Base-by-base conservation (phyloP, 2,888 invertebrate genomes). In the Sphaeridia pumilis region DNA sequence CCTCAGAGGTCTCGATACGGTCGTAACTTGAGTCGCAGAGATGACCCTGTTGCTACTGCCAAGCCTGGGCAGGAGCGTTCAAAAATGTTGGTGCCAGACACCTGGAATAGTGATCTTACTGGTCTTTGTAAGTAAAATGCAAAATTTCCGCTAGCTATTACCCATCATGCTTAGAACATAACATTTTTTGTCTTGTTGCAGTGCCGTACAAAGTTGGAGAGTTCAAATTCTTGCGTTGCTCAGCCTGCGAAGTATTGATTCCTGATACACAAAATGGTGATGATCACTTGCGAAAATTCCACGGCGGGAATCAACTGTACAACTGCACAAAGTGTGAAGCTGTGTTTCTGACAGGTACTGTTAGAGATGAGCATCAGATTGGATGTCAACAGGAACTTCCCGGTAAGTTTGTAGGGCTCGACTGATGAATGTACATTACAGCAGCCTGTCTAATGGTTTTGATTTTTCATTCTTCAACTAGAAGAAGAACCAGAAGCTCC, bases 171-270 rank as follows among this genome's bases (percentile, higher is more conserved):
- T 31, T 10, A 31, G 7, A 31, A 14, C 31, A 10, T 10, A 14
- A 17, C n/a, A 27, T 12, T 25, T 48, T 26, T 38, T n/a, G 20
- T 36, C 20, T 36, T 48, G 26, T 7, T 27, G 14, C 28, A 49
- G 49, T 50, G 31, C 44, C 50, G 14, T 50, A 43, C 35, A 44
- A 43, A 14, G 44, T 50, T n/a, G 50, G 50, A 26, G 50, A 42
- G 17, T 50, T 44, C 35, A 28, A 43, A 1, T 50, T 50, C 20
- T 44, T 34, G 1, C 43, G 44, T 21, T 50, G 50, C 25, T 34
- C 28, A 25, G 44, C 36, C 10, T 50, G 50, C 43, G 27, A 27
- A 20, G 43, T 42, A 4, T 44, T 50, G 2, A 43, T 50, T 22
- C 28, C 44, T 4, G 43, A 44, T 7, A 43, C 36, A n/a, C 17